Conservation (phyloP, 2,113 vertebrate genomes). For the Enhydra lutris region DNA sequence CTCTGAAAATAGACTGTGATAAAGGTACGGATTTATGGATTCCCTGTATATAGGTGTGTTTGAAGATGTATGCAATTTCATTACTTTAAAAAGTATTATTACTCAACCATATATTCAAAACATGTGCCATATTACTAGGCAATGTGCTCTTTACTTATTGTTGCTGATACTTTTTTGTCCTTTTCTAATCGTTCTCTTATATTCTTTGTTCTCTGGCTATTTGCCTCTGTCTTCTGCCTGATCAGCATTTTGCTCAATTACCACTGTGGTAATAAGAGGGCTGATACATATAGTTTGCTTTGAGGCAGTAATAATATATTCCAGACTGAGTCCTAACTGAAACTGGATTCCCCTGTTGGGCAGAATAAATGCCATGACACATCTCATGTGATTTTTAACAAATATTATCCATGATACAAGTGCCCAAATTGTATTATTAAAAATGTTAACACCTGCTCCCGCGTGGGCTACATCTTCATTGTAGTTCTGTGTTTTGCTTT, state of each 20-base stretch:
- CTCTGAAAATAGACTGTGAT: not conserved
- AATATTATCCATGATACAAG: not conserved
- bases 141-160: not conserved
- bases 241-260: conserved; percentile 42
- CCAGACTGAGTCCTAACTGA: not conserved
- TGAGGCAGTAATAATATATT: conserved; percentile 9
- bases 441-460: conserved; percentile 7
- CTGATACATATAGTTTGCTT: not conserved
- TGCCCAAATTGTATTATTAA: conserved; percentile 22
- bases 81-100: not conserved
- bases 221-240: not conserved
- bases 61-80: not conserved
- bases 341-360: not conserved
- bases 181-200: not conserved
- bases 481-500: not conserved
- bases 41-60: not conserved
- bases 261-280: not conserved
- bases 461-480: not conserved
- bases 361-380: conserved; percentile 44
- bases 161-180: not conserved
- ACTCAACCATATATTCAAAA: not conserved
- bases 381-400: conserved; percentile 27
- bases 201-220: conserved; percentile 9
- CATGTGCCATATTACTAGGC: not conserved
- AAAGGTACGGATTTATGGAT: not conserved